These are phyloP conservation scores for Apotomis turbidana DNA, from an alignment of 2,888 invertebrate genomes.

Conservation along the genomic window DNA sequence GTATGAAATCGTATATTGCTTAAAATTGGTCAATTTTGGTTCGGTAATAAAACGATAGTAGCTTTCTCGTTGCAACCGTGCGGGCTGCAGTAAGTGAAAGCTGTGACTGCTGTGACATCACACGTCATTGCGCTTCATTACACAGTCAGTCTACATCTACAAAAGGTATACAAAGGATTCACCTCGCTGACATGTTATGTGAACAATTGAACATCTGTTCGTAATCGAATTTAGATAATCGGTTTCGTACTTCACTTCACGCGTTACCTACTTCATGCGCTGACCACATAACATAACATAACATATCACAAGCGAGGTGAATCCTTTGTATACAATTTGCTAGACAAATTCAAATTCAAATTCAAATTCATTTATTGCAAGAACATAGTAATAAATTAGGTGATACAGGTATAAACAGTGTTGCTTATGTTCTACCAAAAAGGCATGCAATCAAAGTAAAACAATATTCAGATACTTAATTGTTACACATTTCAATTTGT, in stretches of 20 bases:
- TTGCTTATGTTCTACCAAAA: too few relatives aligned
- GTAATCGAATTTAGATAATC: slow-evolving; percentile 33
- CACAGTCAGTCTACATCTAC: slow-evolving; percentile 41
- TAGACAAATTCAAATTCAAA: too few relatives aligned
- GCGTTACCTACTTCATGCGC: too few relatives aligned
- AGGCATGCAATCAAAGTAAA: too few relatives aligned
- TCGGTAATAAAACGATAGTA: slow-evolving; percentile 54
- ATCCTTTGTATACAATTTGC: too few relatives aligned
- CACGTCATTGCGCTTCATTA: slow-evolving; percentile 53
- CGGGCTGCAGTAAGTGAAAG: slow-evolving; percentile 64
- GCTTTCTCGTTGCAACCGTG: slow-evolving; percentile 71
- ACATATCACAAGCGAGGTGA: too few relatives aligned
- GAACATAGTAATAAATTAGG: too few relatives aligned
- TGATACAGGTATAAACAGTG: too few relatives aligned
- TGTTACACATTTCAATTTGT: too few relatives aligned
- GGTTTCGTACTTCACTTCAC: slow-evolving; percentile 23
- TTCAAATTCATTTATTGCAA: too few relatives aligned
- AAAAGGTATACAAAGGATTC: slow-evolving; percentile 20
- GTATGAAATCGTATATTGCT: slow-evolving; percentile 38
- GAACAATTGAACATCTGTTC: slow-evolving; percentile 15
- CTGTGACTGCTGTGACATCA: slow-evolving; percentile 64
- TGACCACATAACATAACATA: too few relatives aligned
- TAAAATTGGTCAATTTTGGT: slow-evolving; percentile 40
- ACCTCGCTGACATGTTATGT: slow-evolving; percentile 21
- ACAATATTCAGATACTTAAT: too few relatives aligned